Evolutionary conservation across 1,140 invertebrate genomes (phyloP).

Genomic region (Drosophila sechellia): DNA sequence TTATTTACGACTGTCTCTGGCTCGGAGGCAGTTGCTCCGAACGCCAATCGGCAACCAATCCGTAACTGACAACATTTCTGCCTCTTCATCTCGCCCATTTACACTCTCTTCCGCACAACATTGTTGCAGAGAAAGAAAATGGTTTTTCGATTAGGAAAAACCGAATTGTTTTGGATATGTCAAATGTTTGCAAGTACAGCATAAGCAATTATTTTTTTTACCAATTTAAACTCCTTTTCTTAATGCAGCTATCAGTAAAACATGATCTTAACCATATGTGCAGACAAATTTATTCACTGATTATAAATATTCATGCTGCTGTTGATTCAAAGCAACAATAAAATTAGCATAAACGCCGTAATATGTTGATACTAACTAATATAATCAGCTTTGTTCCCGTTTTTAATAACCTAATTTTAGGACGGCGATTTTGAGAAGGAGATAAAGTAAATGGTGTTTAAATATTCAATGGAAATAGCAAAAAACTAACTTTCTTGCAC

Average conservation of each 20-base stretch:
- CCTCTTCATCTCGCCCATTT: constrained; percentile 17
- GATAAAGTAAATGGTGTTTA: neutral
- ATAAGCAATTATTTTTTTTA: neutral
- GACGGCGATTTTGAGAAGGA: neutral
- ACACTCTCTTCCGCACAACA: constrained; percentile 23
- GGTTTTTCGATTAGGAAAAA: constrained; percentile 3
- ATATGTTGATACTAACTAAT: constrained; percentile 18
- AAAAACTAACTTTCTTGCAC: too few relatives aligned
- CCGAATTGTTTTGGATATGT: neutral
- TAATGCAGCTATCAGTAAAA: too few relatives aligned
- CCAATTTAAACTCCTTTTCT: too few relatives aligned
- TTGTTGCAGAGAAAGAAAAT: constrained; percentile 25
- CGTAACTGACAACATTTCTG: constrained; percentile 42
- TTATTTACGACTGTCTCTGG: constrained; percentile 59
- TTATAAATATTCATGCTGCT: constrained; percentile 27
- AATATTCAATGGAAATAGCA: neutral
- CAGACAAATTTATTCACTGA: constrained; percentile 2
- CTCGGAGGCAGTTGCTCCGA: constrained; percentile 43
- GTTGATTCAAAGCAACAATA: constrained; percentile 4
- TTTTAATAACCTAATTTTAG: constrained; percentile 1
- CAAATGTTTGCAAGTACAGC: neutral
- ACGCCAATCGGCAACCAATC: constrained; percentile 10
- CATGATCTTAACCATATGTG: too few relatives aligned
- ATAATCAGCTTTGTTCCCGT: constrained; percentile 11
- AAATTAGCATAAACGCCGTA: constrained; percentile 3